A percentile compares a stretch with the other conserved stretches of the same genome.
Evolutionary conservation across 2,888 invertebrate genomes (phyloP).

Genomic region (Xestoiulus laeticollis): DNA sequence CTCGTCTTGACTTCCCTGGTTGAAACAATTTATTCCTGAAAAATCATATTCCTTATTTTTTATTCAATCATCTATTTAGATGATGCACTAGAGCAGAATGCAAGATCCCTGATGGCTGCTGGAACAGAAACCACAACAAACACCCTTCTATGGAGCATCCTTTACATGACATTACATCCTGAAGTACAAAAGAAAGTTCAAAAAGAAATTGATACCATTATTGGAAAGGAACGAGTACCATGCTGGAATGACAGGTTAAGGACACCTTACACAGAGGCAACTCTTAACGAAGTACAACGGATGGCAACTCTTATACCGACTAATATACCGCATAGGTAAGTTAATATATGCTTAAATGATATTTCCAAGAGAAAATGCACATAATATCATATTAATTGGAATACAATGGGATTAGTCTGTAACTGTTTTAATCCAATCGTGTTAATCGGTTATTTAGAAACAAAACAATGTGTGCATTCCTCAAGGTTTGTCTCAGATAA

Average conservation of each 20-base stretch:
- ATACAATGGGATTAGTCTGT: no score
- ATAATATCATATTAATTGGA: no score
- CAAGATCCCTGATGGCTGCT: conserved; percentile 31
- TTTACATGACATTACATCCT: conserved; percentile 49
- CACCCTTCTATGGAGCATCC: conserved; percentile 50
- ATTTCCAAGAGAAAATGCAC: no score
- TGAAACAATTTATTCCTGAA: not conserved
- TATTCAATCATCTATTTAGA: not conserved
- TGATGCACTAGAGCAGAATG: not conserved
- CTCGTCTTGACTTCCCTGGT: no score
- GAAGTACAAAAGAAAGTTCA: conserved; percentile 53
- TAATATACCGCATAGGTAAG: not conserved
- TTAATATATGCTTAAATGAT: not conserved
- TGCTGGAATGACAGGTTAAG: not conserved
- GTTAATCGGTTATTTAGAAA: no score
- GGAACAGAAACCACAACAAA: conserved; percentile 53
- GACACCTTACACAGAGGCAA: conserved; percentile 34
- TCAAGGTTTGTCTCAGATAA: no score
- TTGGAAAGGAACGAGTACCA: not conserved
- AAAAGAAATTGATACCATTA: conserved; percentile 48
- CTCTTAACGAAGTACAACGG: conserved; percentile 31
- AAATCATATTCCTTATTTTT: not conserved
- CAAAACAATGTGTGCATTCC: no score
- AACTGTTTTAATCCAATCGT: no score
- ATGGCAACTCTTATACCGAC: not conserved